Percentiles rank a stretch among this genome's conserved stretches.
phyloP scores from a whole-genome alignment of 1,140 invertebrate species.

The Sinonovacula constricta region DNA sequence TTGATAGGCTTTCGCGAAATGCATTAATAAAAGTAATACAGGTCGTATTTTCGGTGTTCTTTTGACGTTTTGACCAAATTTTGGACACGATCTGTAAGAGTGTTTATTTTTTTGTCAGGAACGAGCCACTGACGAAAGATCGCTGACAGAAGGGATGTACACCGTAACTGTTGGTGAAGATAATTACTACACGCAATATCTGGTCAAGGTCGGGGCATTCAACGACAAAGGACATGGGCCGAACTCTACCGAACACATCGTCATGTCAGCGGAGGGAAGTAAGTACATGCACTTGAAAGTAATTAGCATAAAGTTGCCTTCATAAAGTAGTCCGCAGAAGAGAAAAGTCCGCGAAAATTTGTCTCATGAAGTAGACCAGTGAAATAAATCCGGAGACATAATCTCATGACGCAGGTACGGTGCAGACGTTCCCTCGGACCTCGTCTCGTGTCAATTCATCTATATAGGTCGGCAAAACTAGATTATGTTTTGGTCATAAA shows the following conservation, averaged over 20 bases:
- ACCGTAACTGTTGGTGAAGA: conserved; percentile 83
- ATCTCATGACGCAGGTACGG: neutral
- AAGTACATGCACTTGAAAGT: conserved; percentile 52
- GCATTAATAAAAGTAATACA: too few relatives aligned
- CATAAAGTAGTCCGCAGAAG: neutral
- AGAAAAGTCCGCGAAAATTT: neutral
- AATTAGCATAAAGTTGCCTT: neutral
- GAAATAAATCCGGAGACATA: neutral
- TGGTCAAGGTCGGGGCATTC: conserved; percentile 90
- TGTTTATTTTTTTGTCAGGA: too few relatives aligned
- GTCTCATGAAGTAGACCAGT: neutral
- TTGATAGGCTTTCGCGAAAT: too few relatives aligned
- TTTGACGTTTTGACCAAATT: too few relatives aligned
- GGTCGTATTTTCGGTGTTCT: too few relatives aligned
- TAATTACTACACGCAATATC: conserved; percentile 91
- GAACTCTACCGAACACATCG: conserved; percentile 85
- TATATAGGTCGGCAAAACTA: neutral
- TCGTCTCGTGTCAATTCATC: neutral
- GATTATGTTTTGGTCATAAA: neutral
- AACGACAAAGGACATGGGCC: conserved; percentile 92
- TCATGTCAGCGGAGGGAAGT: conserved; percentile 94
- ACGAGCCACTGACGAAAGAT: too few relatives aligned
- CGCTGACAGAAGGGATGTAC: conserved; percentile 21
- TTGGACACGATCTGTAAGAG: too few relatives aligned
- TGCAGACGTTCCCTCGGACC: neutral